Conservation (phyloP, 1,140 invertebrate genomes). For the Dinoponera quadriceps region DNA sequence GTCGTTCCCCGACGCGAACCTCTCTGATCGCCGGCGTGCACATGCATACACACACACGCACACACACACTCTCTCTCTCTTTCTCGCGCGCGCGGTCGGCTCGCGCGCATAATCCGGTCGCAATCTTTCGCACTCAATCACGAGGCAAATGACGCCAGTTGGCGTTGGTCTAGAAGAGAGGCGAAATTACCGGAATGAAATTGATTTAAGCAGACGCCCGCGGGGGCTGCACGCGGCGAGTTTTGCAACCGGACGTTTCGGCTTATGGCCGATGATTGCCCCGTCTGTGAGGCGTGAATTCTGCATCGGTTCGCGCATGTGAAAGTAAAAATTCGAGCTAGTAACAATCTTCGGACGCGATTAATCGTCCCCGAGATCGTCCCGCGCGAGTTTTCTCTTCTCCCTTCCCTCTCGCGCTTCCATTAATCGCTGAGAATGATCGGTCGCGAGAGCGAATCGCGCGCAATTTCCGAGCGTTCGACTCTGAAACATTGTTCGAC, state of each 20-base stretch:
- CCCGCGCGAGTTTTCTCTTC: too few relatives aligned
- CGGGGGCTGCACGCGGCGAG: constrained; percentile 9
- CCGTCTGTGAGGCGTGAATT: constrained; percentile 20
- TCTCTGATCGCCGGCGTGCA: constrained; percentile 44
- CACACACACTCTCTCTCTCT: constrained; percentile 35
- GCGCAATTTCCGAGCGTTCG: too few relatives aligned
- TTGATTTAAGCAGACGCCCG: constrained; percentile 61
- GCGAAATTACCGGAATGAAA: constrained; percentile 62
- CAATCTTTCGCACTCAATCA: constrained; percentile 70
- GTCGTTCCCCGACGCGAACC: constrained; percentile 51
- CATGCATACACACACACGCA: constrained; percentile 8
- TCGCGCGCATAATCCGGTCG: constrained; percentile 62
- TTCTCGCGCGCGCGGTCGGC: too few relatives aligned
- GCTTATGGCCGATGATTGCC: constrained; percentile 54
- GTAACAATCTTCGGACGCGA: constrained; percentile 6
- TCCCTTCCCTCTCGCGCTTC: too few relatives aligned
- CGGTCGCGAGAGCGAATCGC: too few relatives aligned
- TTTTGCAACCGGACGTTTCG: constrained; percentile 58
- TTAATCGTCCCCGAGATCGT: background rate
- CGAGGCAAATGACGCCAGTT: constrained; percentile 68
- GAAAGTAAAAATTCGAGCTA: constrained; percentile 15
- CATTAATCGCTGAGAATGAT: too few relatives aligned
- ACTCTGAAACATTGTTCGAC: too few relatives aligned
- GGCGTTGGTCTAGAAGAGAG: constrained; percentile 56
- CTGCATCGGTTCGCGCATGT: constrained; percentile 5